These are phyloP conservation scores for Zaprionus vittiger DNA, from an alignment of 1,140 invertebrate species.

Conservation along the genomic window DNA sequence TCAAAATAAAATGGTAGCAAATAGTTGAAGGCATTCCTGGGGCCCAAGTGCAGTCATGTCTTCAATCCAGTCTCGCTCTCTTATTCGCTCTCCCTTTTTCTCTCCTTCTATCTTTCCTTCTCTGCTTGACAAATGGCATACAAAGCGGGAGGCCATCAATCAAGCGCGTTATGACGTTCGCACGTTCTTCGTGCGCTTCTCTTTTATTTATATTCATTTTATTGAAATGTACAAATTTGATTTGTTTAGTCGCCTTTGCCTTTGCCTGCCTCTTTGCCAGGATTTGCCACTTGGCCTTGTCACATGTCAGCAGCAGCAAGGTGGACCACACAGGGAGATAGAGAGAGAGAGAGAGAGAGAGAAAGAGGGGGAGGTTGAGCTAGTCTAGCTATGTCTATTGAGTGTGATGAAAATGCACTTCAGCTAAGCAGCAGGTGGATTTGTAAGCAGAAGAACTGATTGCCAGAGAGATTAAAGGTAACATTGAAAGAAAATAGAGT, in stretches of 20 bases:
- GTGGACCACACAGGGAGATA: not conserved
- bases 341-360: not conserved
- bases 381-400: not conserved
- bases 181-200: constrained; percentile 45
- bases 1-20: constrained; percentile 62
- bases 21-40: constrained; percentile 59
- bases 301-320: constrained; percentile 56
- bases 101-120: not conserved
- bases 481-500: not conserved
- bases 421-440: not conserved
- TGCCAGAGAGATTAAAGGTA: not conserved
- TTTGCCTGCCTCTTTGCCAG: constrained; percentile 34
- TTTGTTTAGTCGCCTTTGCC: constrained; percentile 44
- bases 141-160: constrained; percentile 73
- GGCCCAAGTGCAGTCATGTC: constrained; percentile 67
- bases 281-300: constrained; percentile 44
- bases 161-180: constrained; percentile 71
- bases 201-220: constrained; percentile 44
- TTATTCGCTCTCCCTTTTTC: not conserved
- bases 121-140: constrained; percentile 68
- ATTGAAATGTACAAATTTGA: constrained; percentile 61
- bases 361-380: not conserved
- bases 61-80: constrained; percentile 4
- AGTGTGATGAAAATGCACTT: constrained; percentile 4
- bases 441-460: not conserved